These are phyloP conservation scores for Corythornis leucogaster DNA, from an alignment of 2,797 vertebrate genomes.

Conservation along the genomic window DNA sequence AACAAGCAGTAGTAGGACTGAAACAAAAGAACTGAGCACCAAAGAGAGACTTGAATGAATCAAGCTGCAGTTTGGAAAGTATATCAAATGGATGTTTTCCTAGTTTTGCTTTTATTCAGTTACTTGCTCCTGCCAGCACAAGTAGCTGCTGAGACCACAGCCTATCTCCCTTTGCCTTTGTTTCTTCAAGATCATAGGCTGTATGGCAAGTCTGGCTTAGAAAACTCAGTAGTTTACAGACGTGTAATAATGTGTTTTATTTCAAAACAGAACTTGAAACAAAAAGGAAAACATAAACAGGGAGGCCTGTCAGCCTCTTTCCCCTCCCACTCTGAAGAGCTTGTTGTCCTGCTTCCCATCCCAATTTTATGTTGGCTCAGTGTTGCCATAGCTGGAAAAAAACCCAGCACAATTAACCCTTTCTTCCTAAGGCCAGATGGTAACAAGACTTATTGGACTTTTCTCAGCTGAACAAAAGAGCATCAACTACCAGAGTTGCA, in stretches of 20 bases:
- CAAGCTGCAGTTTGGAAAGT: neutral
- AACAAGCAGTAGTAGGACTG: neutral
- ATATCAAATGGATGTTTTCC: neutral
- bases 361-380: neutral
- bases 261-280: conserved; percentile 30
- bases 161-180: neutral
- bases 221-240: neutral
- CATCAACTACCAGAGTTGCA: neutral
- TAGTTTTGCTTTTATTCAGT: neutral
- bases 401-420: neutral
- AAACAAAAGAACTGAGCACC: neutral
- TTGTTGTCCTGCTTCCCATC: conserved; percentile 1
- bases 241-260: conserved; percentile 10
- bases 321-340: neutral
- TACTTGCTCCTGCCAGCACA: conserved; percentile 10
- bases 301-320: neutral
- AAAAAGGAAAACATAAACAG: conserved; percentile 1
- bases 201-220: neutral
- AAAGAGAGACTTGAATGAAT: neutral
- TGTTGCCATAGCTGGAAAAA: neutral
- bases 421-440: neutral
- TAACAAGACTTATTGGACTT: neutral
- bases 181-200: neutral
- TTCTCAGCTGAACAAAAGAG: neutral
- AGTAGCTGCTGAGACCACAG: neutral